These are phyloP conservation scores for Arrhopalites spinosus DNA, from an alignment of 2,888 invertebrate genomes.

Conservation along the genomic window DNA sequence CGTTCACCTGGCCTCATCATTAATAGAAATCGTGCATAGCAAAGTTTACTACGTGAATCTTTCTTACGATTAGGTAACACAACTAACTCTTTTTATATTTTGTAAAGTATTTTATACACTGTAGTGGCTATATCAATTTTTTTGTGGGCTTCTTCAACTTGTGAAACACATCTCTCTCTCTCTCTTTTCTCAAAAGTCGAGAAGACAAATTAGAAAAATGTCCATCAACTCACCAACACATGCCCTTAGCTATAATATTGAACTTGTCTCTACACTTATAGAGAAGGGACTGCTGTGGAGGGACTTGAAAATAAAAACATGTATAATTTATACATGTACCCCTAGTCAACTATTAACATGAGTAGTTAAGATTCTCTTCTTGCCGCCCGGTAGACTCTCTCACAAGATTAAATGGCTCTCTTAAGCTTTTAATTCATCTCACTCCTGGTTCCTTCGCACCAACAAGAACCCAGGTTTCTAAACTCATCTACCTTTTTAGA, in stretches of 20 bases:
- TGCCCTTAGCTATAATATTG: background rate
- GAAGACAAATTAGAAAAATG: conserved; percentile 48
- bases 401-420: conserved; percentile 22
- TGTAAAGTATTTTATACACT: background rate
- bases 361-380: conserved; percentile 10
- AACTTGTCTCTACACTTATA: too few species aligned
- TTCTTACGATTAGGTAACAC: too few species aligned
- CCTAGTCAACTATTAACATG: background rate
- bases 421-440: background rate
- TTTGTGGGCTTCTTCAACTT: too few species aligned
- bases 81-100: too few species aligned
- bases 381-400: background rate
- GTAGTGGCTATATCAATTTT: too few species aligned
- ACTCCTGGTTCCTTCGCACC: background rate
- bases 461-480: background rate
- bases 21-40: background rate
- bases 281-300: too few species aligned
- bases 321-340: background rate
- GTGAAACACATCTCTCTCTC: background rate
- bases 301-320: background rate
- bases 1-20: conserved; percentile 7
- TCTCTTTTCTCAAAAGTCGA: conserved; percentile 13
- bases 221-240: conserved; percentile 39
- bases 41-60: too few species aligned
- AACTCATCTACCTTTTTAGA: conserved; percentile 10